Conservation (phyloP, 2,113 vertebrate species). For the Ophiodon elongatus region DNA sequence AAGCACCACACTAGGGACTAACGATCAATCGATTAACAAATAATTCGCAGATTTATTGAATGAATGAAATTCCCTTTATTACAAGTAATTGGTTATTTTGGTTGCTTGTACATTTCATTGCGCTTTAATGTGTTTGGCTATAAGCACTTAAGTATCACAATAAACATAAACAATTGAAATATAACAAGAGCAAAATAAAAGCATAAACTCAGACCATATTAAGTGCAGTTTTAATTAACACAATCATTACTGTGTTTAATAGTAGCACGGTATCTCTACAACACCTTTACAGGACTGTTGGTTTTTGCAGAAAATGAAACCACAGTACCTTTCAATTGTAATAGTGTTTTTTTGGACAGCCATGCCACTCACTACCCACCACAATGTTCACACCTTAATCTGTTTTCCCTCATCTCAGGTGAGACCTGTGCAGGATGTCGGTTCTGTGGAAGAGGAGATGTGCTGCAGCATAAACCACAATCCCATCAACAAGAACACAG, state of each 20-base stretch:
- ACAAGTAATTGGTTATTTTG: neutral
- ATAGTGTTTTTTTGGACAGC: neutral
- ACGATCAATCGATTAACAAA: neutral
- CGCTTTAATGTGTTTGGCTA: neutral
- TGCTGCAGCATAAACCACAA: slow-evolving; percentile 44
- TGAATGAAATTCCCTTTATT: neutral
- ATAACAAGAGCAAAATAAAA: neutral
- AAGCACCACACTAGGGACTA: neutral
- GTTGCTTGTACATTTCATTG: neutral
- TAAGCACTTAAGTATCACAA: neutral
- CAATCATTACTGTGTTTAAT: neutral
- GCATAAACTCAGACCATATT: neutral
- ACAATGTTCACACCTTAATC: slow-evolving; percentile 21
- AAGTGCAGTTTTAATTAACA: neutral
- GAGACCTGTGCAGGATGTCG: slow-evolving; percentile 62
- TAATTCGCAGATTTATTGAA: neutral
- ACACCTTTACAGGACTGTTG: neutral
- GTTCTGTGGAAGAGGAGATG: slow-evolving; percentile 61
- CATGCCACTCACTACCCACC: neutral
- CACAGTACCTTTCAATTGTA: neutral
- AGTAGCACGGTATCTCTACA: neutral
- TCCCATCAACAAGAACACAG: slow-evolving; percentile 63
- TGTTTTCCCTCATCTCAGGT: slow-evolving; percentile 34
- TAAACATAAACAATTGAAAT: neutral
- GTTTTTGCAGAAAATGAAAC: neutral